Percentiles rank a stretch among this genome's conserved stretches.
Conservation (phyloP, 1,140 invertebrate genomes). For the Drosophila carrolli region DNA sequence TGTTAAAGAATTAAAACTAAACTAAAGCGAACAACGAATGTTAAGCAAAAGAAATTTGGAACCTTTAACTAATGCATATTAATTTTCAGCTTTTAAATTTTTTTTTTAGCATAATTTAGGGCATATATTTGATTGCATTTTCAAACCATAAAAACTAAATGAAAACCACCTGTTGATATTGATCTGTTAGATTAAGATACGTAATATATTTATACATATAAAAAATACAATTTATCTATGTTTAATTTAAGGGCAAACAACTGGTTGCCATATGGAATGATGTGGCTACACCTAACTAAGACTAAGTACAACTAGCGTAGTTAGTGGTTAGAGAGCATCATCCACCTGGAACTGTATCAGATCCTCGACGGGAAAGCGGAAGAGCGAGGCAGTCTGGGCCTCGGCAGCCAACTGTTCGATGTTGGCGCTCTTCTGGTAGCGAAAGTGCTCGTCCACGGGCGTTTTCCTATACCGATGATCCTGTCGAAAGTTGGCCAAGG, state of each 20-base stretch:
- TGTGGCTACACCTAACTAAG: constrained; percentile 20
- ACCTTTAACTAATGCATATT: too few relatives aligned
- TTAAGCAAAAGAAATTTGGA: too few relatives aligned
- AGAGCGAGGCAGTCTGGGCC: constrained; percentile 76
- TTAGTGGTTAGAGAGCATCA: constrained; percentile 64
- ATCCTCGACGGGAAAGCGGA: constrained; percentile 81
- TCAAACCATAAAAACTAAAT: background rate
- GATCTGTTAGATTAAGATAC: background rate
- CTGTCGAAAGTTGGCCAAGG: constrained; percentile 43
- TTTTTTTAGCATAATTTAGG: too few relatives aligned
- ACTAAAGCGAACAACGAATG: too few relatives aligned
- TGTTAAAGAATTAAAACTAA: too few relatives aligned
- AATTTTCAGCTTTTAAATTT: too few relatives aligned
- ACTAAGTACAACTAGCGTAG: constrained; percentile 36
- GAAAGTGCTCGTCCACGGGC: constrained; percentile 50
- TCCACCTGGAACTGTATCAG: constrained; percentile 82
- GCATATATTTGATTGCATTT: too few relatives aligned
- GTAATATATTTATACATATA: constrained; percentile 3
- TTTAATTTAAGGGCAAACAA: constrained; percentile 1
- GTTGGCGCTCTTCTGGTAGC: constrained; percentile 56
- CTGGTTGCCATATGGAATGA: background rate
- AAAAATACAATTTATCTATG: constrained; percentile 15
- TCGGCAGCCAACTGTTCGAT: constrained; percentile 77
- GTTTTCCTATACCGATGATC: constrained; percentile 25
- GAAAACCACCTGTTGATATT: background rate